A percentile compares a stretch with the other conserved stretches of the same genome.
phyloP scores from a whole-genome alignment of 1,140 invertebrate genomes.

The Asobara japonica region DNA sequence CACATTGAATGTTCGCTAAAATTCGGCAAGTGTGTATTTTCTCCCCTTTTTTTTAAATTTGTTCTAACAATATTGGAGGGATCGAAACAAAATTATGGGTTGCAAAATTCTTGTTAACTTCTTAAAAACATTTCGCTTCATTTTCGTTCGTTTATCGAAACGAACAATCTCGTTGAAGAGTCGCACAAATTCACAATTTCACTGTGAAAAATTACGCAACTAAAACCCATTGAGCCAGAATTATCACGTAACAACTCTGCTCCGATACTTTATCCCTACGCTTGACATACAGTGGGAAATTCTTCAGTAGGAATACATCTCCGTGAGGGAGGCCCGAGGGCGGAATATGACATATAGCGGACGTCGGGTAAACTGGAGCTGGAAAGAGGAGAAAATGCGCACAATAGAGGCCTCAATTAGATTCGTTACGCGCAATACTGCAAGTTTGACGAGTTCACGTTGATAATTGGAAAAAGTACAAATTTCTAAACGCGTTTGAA shows the following conservation, averaged over 20 bases:
- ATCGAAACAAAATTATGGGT: too few relatives aligned
- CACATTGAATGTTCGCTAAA: too few relatives aligned
- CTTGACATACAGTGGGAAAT: not conserved
- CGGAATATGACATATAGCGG: constrained; percentile 16
- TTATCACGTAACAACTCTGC: not conserved
- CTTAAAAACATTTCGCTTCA: too few relatives aligned
- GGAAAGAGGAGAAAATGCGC: constrained; percentile 4
- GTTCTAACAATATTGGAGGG: too few relatives aligned
- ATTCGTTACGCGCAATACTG: not conserved
- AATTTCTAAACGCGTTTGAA: too few relatives aligned
- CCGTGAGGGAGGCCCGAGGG: not conserved
- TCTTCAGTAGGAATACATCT: not conserved
- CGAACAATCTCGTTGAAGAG: too few relatives aligned
- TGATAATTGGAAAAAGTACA: not conserved
- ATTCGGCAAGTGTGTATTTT: too few relatives aligned
- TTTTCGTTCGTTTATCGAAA: too few relatives aligned
- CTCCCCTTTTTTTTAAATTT: too few relatives aligned
- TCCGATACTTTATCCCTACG: not conserved
- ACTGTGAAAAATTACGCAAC: too few relatives aligned
- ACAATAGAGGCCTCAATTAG: constrained; percentile 20
- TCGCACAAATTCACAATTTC: too few relatives aligned
- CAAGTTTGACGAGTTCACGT: not conserved
- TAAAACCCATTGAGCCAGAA: not conserved
- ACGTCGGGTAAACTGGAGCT: constrained; percentile 30
- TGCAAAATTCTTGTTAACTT: too few relatives aligned